Evolutionary conservation across 1,140 invertebrate genomes (phyloP).

Genomic region (Magallana ariakensis): DNA sequence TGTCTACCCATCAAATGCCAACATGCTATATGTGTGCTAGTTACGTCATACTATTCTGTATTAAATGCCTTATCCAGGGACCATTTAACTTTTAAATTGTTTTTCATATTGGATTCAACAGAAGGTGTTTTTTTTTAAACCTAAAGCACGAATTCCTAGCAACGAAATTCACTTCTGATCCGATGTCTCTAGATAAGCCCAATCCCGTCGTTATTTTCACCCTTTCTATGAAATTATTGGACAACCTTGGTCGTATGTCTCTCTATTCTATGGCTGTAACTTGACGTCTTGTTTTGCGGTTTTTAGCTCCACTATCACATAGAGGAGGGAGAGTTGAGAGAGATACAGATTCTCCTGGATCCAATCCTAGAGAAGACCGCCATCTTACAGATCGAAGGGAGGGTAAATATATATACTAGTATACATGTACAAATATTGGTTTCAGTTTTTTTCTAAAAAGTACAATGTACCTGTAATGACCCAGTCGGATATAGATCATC

Average conservation of each 20-base stretch:
- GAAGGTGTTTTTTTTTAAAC: neutral
- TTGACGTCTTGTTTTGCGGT: neutral
- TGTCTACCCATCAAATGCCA: too few relatives aligned
- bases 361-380: neutral
- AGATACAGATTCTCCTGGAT: constrained; percentile 21
- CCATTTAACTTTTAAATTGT: too few relatives aligned
- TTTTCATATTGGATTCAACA: too few relatives aligned
- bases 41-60: too few relatives aligned
- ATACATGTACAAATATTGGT: too few relatives aligned
- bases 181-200: neutral
- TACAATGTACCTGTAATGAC: too few relatives aligned
- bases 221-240: neutral
- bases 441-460: too few relatives aligned
- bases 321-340: constrained; percentile 40
- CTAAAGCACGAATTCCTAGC: neutral
- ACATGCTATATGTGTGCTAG: too few relatives aligned
- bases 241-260: neutral
- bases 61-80: too few relatives aligned
- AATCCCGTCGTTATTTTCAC: neutral
- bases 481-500: too few relatives aligned
- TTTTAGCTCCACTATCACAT: constrained; percentile 44
- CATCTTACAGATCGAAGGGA: constrained; percentile 35
- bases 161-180: neutral
- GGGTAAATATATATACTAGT: neutral
- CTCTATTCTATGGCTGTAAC: neutral